Base-by-base conservation (phyloP, 2,113 vertebrate genomes). In the Fregata magnificens region DNA sequence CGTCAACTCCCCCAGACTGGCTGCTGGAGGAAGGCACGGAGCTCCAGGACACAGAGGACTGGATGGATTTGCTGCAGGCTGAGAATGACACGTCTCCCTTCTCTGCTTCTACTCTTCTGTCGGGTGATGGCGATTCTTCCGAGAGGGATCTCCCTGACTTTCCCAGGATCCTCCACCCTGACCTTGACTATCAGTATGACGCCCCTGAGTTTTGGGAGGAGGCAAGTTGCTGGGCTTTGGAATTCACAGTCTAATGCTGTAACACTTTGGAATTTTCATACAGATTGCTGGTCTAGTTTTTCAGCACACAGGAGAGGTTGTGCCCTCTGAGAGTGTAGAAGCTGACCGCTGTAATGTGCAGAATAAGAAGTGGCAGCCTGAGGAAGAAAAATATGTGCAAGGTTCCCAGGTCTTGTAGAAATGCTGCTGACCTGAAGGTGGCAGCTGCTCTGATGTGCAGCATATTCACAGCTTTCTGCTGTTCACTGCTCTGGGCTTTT, bases 121-220 rank as follows among this genome's bases (percentile, higher is more conserved):
- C 99, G 47, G 99, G 99, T 61, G 99, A 99, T 40, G 99, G 99
- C 0, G 99, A 99, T 97, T 98, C 98, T 34, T 98, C 98, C 4
- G 99, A 99, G 86, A 98, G 96, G 15, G 97, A 98, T 65, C 96
- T 98, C n/a, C 98, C 98, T 29, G 97, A 98, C 32, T 99, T 99
- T 90, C 98, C 98, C 73, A 98, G 98, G 53, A 98, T 99, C 81
- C 93, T 98, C 82, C 98, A 99, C 78, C 98, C 98, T 72, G 99
- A 99, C 93, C 96, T 99, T 0, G 99, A 99, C 98, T 99, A 99
- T 98, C 99, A 99, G 95, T 99, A 99, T 82, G 99, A 99, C 93
- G 97, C 97, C 62, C 98, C 98, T 55, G 98, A 99, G 69, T 98
- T 98, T 94, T 98, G 98, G 96, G 98, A 99, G 91, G 98, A 98